These are phyloP conservation scores for Prionailurus viverrinus DNA, from an alignment of 2,113 vertebrate genomes.

Conservation along the genomic window DNA sequence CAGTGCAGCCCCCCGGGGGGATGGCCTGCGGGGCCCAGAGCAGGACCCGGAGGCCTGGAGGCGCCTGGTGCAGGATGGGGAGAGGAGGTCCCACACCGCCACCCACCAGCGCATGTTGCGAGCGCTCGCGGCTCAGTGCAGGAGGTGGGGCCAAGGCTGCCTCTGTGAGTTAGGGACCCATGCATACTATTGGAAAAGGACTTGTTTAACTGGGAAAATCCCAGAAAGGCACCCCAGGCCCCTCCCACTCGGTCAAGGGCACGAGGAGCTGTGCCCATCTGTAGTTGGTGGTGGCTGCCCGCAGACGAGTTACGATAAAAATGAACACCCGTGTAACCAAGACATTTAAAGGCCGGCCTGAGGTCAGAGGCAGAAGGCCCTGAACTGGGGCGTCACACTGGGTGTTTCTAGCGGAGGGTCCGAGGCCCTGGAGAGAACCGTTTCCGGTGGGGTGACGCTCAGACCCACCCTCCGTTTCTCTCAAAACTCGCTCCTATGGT, in stretches of 20 bases:
- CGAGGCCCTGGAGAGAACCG: not conserved
- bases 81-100: too few relatives aligned
- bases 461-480: not conserved
- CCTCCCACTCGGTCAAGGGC: rapidly evolving
- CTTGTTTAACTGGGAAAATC: rapidly evolving
- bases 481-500: rapidly evolving
- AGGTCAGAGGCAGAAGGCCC: not conserved
- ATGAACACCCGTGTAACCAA: rapidly evolving
- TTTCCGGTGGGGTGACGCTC: not conserved
- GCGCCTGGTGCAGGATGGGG: too few relatives aligned
- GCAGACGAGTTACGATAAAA: not conserved
- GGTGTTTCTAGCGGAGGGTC: not conserved
- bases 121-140: rapidly evolving
- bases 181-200: rapidly evolving
- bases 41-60: not conserved
- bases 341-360: not conserved
- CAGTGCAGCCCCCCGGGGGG: too few relatives aligned
- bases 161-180: rapidly evolving
- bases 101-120: too few relatives aligned
- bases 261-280: not conserved
- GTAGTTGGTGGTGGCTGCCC: not conserved
- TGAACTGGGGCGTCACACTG: not conserved
- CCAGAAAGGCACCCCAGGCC: rapidly evolving
- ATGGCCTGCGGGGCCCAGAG: not conserved
- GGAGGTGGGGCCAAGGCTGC: rapidly evolving